Evolutionary conservation across 2,888 invertebrate genomes (phyloP).

Genomic region (Odontomyia ornata): DNA sequence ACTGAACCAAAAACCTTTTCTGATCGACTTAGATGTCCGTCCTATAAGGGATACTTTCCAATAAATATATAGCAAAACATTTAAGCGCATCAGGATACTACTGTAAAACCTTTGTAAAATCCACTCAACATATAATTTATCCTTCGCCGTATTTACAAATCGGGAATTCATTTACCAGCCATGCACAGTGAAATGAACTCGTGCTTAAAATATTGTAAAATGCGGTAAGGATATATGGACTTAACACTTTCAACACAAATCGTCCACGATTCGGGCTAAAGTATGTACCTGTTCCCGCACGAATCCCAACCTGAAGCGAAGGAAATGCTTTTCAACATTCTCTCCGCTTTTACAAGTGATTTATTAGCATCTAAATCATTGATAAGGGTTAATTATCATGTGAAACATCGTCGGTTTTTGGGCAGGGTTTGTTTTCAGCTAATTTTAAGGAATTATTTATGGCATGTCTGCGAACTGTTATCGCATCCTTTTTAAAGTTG

Average conservation of each 20-base stretch:
- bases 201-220: not conserved
- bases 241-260: slow-evolving; percentile 46
- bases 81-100: too few relatives aligned
- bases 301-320: slow-evolving; percentile 9
- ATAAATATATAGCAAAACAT: too few relatives aligned
- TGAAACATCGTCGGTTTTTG: slow-evolving; percentile 49
- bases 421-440: slow-evolving; percentile 42
- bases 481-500: slow-evolving; percentile 28
- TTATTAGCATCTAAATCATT: slow-evolving; percentile 50
- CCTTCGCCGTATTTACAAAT: not conserved
- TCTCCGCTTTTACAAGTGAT: slow-evolving; percentile 45
- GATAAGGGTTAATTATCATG: slow-evolving; percentile 51
- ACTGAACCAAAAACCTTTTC: too few relatives aligned
- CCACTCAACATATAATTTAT: not conserved
- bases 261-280: not conserved
- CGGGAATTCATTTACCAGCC: not conserved
- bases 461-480: slow-evolving; percentile 22
- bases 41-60: too few relatives aligned
- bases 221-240: slow-evolving; percentile 15
- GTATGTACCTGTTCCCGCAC: not conserved
- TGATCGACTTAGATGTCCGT: too few relatives aligned
- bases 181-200: not conserved
- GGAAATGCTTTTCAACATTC: slow-evolving; percentile 47
- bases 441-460: slow-evolving; percentile 38
- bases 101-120: too few relatives aligned